phyloP scores from a whole-genome alignment of 2,797 vertebrate species.

The Karalla daura region DNA sequence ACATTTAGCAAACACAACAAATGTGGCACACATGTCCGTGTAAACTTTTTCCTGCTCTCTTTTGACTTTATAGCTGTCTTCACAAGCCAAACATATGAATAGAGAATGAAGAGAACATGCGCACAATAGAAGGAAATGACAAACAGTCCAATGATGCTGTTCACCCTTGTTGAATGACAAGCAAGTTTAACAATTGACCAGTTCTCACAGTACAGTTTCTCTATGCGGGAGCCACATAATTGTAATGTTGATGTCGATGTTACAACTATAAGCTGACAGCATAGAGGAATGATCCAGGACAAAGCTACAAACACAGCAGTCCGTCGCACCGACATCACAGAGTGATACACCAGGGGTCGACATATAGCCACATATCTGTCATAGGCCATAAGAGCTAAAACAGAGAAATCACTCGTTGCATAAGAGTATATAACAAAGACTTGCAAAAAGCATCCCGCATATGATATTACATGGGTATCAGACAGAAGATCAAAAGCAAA shows the following conservation, averaged over 20 bases:
- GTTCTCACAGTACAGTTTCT: conserved; percentile 70
- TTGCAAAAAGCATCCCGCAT: conserved; percentile 46
- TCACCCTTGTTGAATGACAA: conserved; percentile 19
- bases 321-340: conserved; percentile 46
- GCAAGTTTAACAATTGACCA: conserved; percentile 61
- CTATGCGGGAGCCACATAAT: conserved; percentile 57
- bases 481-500: conserved; percentile 53
- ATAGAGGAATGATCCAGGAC: conserved; percentile 45
- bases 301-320: conserved; percentile 21
- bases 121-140: conserved; percentile 33
- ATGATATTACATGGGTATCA: conserved; percentile 42
- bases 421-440: conserved; percentile 55
- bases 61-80: conserved; percentile 23
- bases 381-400: conserved; percentile 65
- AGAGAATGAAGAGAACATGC: conserved; percentile 45
- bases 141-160: conserved; percentile 37
- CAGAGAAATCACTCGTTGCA: conserved; percentile 42
- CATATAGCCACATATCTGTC: conserved; percentile 73
- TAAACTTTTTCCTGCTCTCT: conserved; percentile 64
- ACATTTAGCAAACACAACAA: conserved; percentile 67
- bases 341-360: conserved; percentile 64
- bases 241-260: conserved; percentile 8
- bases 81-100: conserved; percentile 58
- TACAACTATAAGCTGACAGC: background rate
- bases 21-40: conserved; percentile 76